Evolutionary conservation across 1,140 invertebrate species (phyloP).

Genomic region (Lepidurus apus): DNA sequence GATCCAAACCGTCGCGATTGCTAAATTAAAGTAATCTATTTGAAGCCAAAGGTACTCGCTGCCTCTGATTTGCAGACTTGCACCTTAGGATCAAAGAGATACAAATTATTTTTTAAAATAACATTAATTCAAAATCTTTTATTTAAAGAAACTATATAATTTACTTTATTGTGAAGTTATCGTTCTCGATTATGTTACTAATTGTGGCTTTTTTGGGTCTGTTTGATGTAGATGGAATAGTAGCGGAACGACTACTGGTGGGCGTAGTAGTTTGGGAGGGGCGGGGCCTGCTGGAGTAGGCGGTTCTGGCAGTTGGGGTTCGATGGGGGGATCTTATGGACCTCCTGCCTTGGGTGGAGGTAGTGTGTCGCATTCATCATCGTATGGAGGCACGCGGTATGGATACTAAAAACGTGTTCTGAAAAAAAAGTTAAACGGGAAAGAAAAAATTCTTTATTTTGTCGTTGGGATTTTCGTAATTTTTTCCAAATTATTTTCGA

Average conservation of each 20-base stretch:
- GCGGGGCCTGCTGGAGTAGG: not conserved
- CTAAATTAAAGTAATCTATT: not conserved
- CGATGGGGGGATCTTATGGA: not conserved
- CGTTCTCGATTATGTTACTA: too few relatives aligned
- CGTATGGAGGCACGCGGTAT: not conserved
- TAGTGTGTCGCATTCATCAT: not conserved
- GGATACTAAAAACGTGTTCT: not conserved
- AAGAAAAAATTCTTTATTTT: not conserved
- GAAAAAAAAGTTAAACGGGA: not conserved
- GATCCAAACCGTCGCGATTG: not conserved
- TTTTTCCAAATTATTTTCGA: too few relatives aligned
- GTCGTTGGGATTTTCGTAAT: not conserved
- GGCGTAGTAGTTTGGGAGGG: not conserved
- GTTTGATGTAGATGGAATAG: not conserved
- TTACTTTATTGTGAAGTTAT: too few relatives aligned
- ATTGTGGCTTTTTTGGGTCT: too few relatives aligned
- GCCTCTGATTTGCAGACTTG: not conserved
- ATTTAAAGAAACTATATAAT: too few relatives aligned
- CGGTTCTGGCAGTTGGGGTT: not conserved
- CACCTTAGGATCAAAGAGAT: constrained; percentile 18
- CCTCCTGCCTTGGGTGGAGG: not conserved
- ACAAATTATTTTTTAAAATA: too few relatives aligned
- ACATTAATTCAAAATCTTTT: too few relatives aligned
- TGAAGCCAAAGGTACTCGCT: constrained; percentile 18
- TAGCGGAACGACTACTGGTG: not conserved